A percentile compares a stretch with the other conserved stretches of the same genome.
Conservation (phyloP, 2,113 vertebrate genomes). For the Daboia siamensis region DNA sequence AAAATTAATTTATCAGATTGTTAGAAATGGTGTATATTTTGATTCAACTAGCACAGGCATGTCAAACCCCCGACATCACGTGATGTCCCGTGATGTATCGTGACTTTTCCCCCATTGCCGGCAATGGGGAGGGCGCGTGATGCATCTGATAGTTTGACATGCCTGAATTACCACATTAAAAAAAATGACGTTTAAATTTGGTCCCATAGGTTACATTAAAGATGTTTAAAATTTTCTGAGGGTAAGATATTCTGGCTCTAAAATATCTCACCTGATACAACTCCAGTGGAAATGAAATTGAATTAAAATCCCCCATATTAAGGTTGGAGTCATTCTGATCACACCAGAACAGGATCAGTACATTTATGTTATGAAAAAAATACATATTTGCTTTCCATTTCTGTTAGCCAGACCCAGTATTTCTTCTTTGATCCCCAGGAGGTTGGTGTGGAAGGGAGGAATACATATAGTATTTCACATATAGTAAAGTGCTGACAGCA, state of each 20-base stretch:
- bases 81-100: too few species aligned
- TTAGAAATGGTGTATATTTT: background rate
- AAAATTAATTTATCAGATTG: slow-evolving; percentile 10
- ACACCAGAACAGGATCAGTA: background rate
- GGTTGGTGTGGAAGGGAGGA: background rate
- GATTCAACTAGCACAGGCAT: background rate
- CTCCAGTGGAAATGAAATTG: background rate
- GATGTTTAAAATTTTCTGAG: background rate
- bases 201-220: background rate
- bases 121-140: too few species aligned
- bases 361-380: background rate
- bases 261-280: background rate
- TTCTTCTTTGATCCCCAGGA: background rate
- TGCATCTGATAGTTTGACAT: too few species aligned
- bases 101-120: too few species aligned
- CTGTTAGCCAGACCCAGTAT: background rate
- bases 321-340: background rate
- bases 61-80: too few species aligned
- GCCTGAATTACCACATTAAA: background rate
- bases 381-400: background rate
- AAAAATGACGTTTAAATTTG: background rate
- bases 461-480: background rate
- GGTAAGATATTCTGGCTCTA: background rate
- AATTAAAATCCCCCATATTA: background rate
- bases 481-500: background rate